Evolutionary conservation across 2,797 vertebrate species (phyloP).

Genomic region (Leptodactylus fallax): DNA sequence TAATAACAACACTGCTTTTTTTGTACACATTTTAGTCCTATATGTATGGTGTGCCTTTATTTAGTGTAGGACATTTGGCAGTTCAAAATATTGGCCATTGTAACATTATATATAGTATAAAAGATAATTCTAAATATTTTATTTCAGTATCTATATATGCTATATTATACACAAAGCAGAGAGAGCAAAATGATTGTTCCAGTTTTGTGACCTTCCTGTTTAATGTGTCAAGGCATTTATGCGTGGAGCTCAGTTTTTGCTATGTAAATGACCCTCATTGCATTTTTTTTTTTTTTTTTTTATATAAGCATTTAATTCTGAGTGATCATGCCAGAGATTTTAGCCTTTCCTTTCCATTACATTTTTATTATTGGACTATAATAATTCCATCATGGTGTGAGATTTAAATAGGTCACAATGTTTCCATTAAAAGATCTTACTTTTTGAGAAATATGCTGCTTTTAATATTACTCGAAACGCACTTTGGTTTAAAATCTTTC

Average conservation of each 20-base stretch:
- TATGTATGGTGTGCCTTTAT: neutral
- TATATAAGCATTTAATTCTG: slow-evolving; percentile 15
- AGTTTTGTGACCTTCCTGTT: neutral
- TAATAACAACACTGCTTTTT: no score
- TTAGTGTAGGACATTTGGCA: neutral
- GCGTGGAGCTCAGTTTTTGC: neutral
- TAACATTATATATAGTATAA: neutral
- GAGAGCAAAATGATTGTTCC: neutral
- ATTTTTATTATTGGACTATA: slow-evolving; percentile 58
- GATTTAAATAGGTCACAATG: slow-evolving; percentile 58
- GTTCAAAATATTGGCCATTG: neutral
- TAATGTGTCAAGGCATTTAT: neutral
- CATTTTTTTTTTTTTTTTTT: neutral
- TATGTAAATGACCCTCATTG: slow-evolving; percentile 15
- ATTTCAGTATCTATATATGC: neutral
- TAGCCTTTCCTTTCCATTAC: slow-evolving; percentile 39
- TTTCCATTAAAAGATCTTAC: slow-evolving; percentile 54
- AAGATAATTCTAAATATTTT: neutral
- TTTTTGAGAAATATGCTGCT: slow-evolving; percentile 39
- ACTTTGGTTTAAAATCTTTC: slow-evolving; percentile 39
- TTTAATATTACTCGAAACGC: slow-evolving; percentile 41
- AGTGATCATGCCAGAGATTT: slow-evolving; percentile 30
- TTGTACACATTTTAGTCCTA: no score
- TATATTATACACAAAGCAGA: neutral
- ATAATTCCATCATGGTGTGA: slow-evolving; percentile 51